Evolutionary conservation across 2,797 vertebrate genomes (phyloP).

Genomic region (Myotis vivesi): DNA sequence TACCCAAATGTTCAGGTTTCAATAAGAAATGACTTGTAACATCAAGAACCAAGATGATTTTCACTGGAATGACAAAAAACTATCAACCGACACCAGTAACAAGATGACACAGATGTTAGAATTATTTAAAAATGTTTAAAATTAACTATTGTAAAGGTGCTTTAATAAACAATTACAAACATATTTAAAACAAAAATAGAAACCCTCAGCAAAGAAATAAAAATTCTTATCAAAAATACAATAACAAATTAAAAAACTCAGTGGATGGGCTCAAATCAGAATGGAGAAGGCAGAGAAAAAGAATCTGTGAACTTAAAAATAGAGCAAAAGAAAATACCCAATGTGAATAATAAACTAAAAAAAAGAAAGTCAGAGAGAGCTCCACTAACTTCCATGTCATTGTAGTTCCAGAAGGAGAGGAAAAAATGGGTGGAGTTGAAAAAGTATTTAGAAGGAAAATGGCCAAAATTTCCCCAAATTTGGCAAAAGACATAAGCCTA

Average conservation of each 20-base stretch:
- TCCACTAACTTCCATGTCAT: background rate
- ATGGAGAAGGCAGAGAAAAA: background rate
- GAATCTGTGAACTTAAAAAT: background rate
- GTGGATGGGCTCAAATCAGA: background rate
- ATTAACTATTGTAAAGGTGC: background rate
- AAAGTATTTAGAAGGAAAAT: constrained; percentile 20
- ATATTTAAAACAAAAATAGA: background rate
- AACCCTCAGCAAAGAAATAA: background rate
- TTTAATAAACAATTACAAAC: background rate
- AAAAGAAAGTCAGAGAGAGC: background rate
- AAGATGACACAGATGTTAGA: background rate
- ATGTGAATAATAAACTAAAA: background rate
- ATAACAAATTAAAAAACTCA: background rate
- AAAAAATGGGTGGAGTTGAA: background rate
- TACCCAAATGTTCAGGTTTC: background rate
- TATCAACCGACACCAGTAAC: background rate
- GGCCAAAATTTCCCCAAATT: background rate
- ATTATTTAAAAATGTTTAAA: background rate
- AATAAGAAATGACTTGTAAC: background rate
- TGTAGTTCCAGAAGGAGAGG: background rate
- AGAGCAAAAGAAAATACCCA: background rate
- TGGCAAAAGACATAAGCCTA: background rate
- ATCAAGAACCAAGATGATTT: background rate
- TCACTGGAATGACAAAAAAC: constrained; percentile 3
- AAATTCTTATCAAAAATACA: constrained; percentile 9